Percentiles rank a stretch among this genome's conserved stretches.
Conservation (phyloP, 2,113 vertebrate genomes). For the Ctenomys sociabilis region DNA sequence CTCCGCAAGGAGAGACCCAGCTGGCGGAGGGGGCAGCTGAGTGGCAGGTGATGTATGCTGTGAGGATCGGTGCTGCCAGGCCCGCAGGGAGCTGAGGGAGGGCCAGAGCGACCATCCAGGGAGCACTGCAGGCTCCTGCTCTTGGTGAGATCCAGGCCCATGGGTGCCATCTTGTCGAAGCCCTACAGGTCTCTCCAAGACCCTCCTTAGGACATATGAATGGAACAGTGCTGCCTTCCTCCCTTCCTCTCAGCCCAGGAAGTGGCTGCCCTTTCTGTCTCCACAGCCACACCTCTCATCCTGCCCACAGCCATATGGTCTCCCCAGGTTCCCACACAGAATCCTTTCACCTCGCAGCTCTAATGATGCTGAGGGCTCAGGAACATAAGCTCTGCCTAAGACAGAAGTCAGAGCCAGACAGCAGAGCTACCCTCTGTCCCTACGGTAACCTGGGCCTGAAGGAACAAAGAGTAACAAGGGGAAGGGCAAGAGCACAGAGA, state of each 20-base stretch:
- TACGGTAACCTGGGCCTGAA: background rate
- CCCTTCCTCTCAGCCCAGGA: background rate
- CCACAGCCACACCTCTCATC: background rate
- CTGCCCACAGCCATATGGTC: background rate
- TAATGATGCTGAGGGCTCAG: background rate
- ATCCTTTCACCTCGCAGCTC: background rate
- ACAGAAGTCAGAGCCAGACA: background rate
- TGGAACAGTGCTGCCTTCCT: background rate
- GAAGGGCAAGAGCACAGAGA: background rate
- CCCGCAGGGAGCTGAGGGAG: fast-evolving
- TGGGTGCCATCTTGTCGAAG: background rate
- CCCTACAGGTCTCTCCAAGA: background rate
- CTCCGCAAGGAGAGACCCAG: conserved; percentile 92
- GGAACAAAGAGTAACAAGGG: background rate
- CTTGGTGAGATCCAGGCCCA: background rate
- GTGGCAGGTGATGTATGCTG: conserved; percentile 93
- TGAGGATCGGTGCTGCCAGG: conserved; percentile 91
- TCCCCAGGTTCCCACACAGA: background rate
- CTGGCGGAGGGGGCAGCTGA: conserved; percentile 89
- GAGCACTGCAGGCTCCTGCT: background rate
- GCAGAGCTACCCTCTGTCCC: background rate
- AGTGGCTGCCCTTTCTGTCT: background rate
- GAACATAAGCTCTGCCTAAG: background rate
- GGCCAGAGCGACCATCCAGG: background rate
- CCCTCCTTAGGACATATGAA: background rate